Conservation (phyloP, 1,140 invertebrate species). For the Akabosia matsudoensis region DNA sequence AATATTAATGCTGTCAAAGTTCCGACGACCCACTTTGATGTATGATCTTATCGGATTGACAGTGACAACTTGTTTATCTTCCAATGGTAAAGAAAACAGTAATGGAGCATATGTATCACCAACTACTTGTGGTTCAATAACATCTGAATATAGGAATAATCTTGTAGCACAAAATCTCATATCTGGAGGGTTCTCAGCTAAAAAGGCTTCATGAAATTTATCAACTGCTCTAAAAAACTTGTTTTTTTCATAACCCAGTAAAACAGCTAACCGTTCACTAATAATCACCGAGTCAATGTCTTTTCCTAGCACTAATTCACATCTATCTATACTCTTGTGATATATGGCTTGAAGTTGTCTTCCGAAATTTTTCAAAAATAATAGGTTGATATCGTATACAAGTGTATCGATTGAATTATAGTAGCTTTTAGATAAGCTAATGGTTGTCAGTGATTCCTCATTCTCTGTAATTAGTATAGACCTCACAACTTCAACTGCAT, state of each 20-base stretch:
- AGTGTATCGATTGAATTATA: too few relatives aligned
- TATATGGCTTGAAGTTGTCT: too few relatives aligned
- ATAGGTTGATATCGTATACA: not conserved
- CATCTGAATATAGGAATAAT: not conserved
- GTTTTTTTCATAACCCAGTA: not conserved
- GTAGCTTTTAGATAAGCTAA: not conserved
- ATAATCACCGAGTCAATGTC: not conserved
- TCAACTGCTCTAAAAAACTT: too few relatives aligned
- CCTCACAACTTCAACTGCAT: too few relatives aligned
- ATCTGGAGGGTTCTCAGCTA: not conserved
- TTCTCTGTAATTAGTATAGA: not conserved
- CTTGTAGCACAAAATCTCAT: not conserved
- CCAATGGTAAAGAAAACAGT: not conserved
- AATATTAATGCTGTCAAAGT: not conserved
- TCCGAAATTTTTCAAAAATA: not conserved
- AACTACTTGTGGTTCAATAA: not conserved
- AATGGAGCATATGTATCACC: constrained; percentile 1
- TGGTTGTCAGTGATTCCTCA: too few relatives aligned
- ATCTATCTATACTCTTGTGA: too few relatives aligned
- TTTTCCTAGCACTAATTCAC: too few relatives aligned
- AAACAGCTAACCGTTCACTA: not conserved
- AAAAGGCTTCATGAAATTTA: not conserved
- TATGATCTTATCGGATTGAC: not conserved
- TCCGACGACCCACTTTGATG: not conserved
- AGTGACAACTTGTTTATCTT: not conserved